Evolutionary conservation across 2,888 invertebrate species (phyloP).

Genomic region (Lutraria lutraria): DNA sequence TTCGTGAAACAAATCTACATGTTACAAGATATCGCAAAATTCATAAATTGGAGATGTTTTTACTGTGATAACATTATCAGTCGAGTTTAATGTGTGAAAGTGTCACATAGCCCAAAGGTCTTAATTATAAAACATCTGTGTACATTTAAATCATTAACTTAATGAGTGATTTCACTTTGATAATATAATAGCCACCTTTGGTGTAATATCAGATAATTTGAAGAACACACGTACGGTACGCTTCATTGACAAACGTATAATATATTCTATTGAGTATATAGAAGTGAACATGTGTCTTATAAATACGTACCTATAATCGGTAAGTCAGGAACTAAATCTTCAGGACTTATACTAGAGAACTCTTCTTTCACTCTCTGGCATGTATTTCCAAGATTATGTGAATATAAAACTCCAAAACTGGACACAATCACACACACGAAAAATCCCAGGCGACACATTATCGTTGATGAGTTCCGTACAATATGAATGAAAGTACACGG

Average conservation of each 20-base stretch:
- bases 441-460: slow-evolving; percentile 36
- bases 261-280: neutral
- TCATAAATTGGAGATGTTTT: neutral
- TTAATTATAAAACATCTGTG: slow-evolving; percentile 5
- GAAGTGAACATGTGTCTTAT: neutral
- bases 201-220: slow-evolving; percentile 23
- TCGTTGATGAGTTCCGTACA: neutral
- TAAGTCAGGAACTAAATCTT: slow-evolving; percentile 52
- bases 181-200: slow-evolving; percentile 23
- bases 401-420: slow-evolving; percentile 35
- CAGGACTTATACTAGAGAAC: slow-evolving; percentile 40
- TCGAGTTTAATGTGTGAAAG: neutral
- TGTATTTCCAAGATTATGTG: slow-evolving; percentile 24
- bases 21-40: neutral
- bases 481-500: slow-evolving; percentile 18
- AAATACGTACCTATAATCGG: slow-evolving; percentile 51
- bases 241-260: slow-evolving; percentile 20
- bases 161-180: slow-evolving; percentile 32
- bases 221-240: too few relatives aligned
- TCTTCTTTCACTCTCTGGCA: slow-evolving; percentile 47
- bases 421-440: slow-evolving; percentile 34
- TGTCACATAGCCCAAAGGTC: neutral
- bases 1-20: neutral
- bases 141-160: neutral
- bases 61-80: neutral